A percentile compares a stretch with the other conserved stretches of the same genome.
These are phyloP conservation scores for Drosophila nr. perissopoda DNA, from an alignment of 2,888 invertebrate species.

Conservation along the genomic window DNA sequence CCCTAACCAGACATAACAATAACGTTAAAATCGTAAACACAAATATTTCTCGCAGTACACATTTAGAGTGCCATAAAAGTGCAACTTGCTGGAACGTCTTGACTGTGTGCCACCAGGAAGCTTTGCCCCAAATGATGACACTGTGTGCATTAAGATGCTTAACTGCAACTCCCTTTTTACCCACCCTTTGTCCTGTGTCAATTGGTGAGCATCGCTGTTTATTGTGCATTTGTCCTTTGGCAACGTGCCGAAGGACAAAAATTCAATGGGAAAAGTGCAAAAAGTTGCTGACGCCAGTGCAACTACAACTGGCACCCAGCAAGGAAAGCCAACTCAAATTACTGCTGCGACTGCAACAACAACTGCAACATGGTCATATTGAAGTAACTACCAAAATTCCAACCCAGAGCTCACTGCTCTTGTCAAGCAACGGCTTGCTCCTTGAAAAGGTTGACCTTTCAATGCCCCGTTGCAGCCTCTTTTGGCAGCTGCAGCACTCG, in stretches of 20 bases:
- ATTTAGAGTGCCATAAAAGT: conserved; percentile 54
- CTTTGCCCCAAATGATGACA: conserved; percentile 22
- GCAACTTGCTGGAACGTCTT: conserved; percentile 48
- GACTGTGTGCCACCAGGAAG: conserved; percentile 60
- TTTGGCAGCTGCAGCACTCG: conserved; percentile 26
- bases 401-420: neutral
- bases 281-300: conserved; percentile 35
- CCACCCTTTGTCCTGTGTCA: conserved; percentile 7
- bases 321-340: conserved; percentile 48
- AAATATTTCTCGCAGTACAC: conserved; percentile 28
- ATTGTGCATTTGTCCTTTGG: conserved; percentile 81
- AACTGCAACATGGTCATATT: conserved; percentile 2
- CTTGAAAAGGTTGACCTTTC: conserved; percentile 44
- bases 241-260: conserved; percentile 70
- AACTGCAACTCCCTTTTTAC: neutral
- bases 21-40: neutral
- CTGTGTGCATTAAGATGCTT: conserved; percentile 20
- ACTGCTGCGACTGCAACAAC: conserved; percentile 5
- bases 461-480: conserved; percentile 51
- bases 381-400: neutral
- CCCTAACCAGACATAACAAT: neutral
- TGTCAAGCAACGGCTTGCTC: neutral
- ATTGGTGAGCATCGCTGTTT: conserved; percentile 44
- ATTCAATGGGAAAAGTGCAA: conserved; percentile 54
- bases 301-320: conserved; percentile 19